Base-by-base conservation (phyloP, 1,140 invertebrate species). In the Brachionus paranguensis region DNA sequence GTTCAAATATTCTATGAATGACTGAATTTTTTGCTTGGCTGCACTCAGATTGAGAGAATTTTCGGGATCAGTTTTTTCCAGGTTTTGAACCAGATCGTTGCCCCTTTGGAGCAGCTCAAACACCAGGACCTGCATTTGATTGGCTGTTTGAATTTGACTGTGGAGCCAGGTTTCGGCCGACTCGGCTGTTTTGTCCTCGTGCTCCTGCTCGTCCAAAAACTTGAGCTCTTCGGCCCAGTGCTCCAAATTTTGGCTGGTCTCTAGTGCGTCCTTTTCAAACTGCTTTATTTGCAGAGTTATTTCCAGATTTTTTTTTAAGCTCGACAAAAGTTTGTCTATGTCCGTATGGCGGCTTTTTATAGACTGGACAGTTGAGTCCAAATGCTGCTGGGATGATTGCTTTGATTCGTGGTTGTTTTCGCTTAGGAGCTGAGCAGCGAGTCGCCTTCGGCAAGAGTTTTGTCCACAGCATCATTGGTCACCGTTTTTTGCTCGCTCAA, bases 111-210 rank as follows among this genome's bases (percentile, higher is more conserved):
- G 86, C 1, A 97, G 94, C 90, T 97, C 95, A 87, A 94, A 97
- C 27, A 94, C 95, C 68, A 94, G 94, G 88, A 95, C 95, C 89
- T 97, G 96, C 93, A 98, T 96, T 86, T 96, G 94, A 43, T 93
- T 93, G 4, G 97, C 94, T 86, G 94, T 95, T 86, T 98, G 95
- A 89, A 94, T 96, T 88, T 98, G 95, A 65, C 94, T 91, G 53
- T 94, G 92, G 11, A 97, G 90, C 29, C 94, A 91, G 86, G 95
- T 93, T 88, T 98, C 96, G 0, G 95, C 94, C 88, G 78, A 81
- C 27, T 81, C 78, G 5, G 53, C 41, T 4, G 78, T 64, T 41
- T 94, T 93, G 85, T 92, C 91, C 12, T 94, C 92, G 86, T 95
- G 94, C 33, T 85, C 86, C 20, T 87, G 86, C 85, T 89, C 85